Conservation (phyloP, 2,113 vertebrate genomes). For the Mionectes macconnelli region DNA sequence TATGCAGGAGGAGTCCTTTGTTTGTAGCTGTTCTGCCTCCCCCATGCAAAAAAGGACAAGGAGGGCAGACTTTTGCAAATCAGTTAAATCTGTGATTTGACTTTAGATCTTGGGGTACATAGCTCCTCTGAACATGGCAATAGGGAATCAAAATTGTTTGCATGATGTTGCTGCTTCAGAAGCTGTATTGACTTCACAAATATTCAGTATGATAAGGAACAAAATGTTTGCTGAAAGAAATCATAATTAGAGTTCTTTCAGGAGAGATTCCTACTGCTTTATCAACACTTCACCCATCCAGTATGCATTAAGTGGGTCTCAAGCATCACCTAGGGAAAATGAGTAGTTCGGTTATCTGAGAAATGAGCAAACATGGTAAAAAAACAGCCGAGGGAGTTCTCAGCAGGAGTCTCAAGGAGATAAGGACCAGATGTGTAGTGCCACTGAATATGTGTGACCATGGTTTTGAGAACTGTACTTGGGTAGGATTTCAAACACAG, state of each 20-base stretch:
- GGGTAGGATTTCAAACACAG: not conserved
- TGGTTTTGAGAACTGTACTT: fast-evolving
- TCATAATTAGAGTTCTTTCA: not conserved
- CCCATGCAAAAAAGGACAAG: not conserved
- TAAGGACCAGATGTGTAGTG: not conserved
- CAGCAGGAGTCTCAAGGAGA: not conserved
- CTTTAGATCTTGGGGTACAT: not conserved
- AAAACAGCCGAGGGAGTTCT: not conserved
- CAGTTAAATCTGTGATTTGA: not conserved
- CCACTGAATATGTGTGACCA: not conserved
- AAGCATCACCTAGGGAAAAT: not conserved
- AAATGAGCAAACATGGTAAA: not conserved
- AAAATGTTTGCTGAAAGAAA: not conserved
- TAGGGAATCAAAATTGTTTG: not conserved
- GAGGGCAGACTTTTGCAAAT: not conserved
- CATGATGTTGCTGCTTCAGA: not conserved
- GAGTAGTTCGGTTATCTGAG: not conserved
- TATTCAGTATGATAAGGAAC: not conserved
- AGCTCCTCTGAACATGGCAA: not conserved
- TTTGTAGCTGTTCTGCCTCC: not conserved
- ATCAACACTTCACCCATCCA: not conserved
- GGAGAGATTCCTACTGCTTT: not conserved
- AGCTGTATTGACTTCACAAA: not conserved
- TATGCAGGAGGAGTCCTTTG: not conserved
- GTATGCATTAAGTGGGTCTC: not conserved